Conservation (phyloP, 1,140 invertebrate genomes). For the Drosophila chauvacae region DNA sequence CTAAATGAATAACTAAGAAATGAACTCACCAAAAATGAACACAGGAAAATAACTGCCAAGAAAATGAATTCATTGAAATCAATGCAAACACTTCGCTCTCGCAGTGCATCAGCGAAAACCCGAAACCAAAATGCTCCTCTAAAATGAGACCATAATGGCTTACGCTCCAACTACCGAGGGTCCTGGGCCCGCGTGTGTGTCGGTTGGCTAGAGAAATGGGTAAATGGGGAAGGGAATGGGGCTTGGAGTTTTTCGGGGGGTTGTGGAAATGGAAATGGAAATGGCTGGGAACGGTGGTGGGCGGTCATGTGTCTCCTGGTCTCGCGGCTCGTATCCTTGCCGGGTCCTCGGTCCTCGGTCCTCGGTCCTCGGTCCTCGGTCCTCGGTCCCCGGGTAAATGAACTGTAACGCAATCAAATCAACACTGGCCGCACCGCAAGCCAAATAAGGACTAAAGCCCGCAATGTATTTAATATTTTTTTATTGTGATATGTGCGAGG, state of each 20-base stretch:
- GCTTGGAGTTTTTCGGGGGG: not conserved
- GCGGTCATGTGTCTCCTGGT: slow-evolving; percentile 27
- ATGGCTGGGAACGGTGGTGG: not conserved
- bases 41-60: not conserved
- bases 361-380: slow-evolving; percentile 22
- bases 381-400: slow-evolving; percentile 67
- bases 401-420: slow-evolving; percentile 84
- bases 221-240: no score
- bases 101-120: slow-evolving; percentile 30
- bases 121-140: slow-evolving; percentile 53
- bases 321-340: slow-evolving; percentile 6
- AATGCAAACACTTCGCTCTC: not conserved
- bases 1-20: no score
- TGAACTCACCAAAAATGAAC: no score
- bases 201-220: not conserved
- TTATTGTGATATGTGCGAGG: slow-evolving; percentile 53
- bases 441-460: slow-evolving; percentile 30
- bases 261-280: slow-evolving; percentile 7
- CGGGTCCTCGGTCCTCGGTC: not conserved
- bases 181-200: not conserved
- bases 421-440: slow-evolving; percentile 58
- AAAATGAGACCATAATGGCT: slow-evolving; percentile 65
- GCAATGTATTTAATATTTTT: slow-evolving; percentile 76
- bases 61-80: fast-evolving
- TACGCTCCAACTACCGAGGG: slow-evolving; percentile 42